phyloP scores from a whole-genome alignment of 2,113 vertebrate genomes.

The Cranoglanis bouderius region DNA sequence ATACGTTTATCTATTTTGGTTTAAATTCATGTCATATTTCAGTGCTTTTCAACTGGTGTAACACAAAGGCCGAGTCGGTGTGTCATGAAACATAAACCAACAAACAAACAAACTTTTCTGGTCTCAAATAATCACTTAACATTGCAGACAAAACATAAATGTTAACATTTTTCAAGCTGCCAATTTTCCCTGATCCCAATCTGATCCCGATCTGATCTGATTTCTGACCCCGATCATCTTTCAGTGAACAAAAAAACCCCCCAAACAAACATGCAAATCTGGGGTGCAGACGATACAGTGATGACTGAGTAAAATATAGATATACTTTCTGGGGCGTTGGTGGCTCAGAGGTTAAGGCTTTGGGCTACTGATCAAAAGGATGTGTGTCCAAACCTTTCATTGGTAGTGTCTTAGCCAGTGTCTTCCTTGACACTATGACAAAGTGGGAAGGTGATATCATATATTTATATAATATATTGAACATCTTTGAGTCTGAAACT shows the following conservation, averaged over 20 bases:
- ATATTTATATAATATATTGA: too few relatives aligned
- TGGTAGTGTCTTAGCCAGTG: neutral
- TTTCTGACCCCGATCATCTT: neutral
- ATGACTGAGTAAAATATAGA: neutral
- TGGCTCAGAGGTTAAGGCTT: neutral
- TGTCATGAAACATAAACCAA: neutral
- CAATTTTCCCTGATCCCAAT: neutral
- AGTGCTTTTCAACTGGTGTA: neutral
- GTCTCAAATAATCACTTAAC: neutral
- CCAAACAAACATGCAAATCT: neutral
- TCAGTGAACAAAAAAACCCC: neutral
- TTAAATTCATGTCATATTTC: neutral
- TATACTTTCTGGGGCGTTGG: neutral
- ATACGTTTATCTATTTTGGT: slow-evolving; percentile 46
- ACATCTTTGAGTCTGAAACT: neutral
- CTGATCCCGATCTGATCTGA: too few relatives aligned
- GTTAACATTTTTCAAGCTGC: neutral
- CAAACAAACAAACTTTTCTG: neutral
- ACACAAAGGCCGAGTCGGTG: neutral
- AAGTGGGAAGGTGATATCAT: neutral
- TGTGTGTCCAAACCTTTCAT: neutral
- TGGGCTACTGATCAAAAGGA: neutral
- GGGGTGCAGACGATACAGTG: neutral
- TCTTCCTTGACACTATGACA: neutral
- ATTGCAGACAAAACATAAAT: neutral